Evolutionary conservation across 2,888 invertebrate species (phyloP).

Genomic region (Drosophila merina): DNA sequence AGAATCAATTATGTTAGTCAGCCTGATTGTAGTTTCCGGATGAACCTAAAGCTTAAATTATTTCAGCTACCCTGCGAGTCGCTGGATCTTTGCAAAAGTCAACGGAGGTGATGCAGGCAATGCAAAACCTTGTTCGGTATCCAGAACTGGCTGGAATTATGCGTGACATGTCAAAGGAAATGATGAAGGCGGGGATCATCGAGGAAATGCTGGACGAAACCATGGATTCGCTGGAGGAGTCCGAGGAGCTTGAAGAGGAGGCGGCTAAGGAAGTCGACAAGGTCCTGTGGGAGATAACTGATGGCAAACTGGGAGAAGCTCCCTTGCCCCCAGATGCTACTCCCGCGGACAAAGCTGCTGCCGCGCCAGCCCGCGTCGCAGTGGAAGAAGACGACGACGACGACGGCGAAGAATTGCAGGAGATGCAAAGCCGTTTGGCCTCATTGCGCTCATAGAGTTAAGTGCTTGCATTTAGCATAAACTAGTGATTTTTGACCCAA

Average conservation of each 20-base stretch:
- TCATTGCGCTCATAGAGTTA: slow-evolving; percentile 91
- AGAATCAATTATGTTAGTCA: slow-evolving; percentile 94
- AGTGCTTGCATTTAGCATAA: slow-evolving; percentile 18
- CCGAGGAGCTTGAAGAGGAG: slow-evolving; percentile 97
- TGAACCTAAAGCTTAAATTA: not conserved
- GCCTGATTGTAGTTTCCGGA: too few relatives aligned
- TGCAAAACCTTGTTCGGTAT: slow-evolving; percentile 95
- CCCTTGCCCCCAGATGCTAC: slow-evolving; percentile 91
- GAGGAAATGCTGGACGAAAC: slow-evolving; percentile 99
- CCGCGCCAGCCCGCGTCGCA: slow-evolving; percentile 84
- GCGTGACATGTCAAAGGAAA: slow-evolving; percentile 99
- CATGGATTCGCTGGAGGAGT: slow-evolving; percentile 95
- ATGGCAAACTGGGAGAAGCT: slow-evolving; percentile 95
- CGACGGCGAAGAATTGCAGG: slow-evolving; percentile 92
- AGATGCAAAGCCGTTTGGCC: slow-evolving; percentile 95
- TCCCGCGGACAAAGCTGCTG: slow-evolving; percentile 85
- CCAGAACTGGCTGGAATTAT: slow-evolving; percentile 98
- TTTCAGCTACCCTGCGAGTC: slow-evolving; percentile 94
- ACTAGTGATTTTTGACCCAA: slow-evolving; percentile 40
- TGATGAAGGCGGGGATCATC: slow-evolving; percentile 99
- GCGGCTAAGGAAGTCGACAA: slow-evolving; percentile 97
- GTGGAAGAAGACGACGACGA: slow-evolving; percentile 85
- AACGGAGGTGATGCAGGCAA: slow-evolving; percentile 99
- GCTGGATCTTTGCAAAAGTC: slow-evolving; percentile 97
- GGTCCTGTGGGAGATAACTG: slow-evolving; percentile 95